These are phyloP conservation scores for Australoheros scitulus DNA, from an alignment of 2,113 vertebrate genomes.

Conservation along the genomic window DNA sequence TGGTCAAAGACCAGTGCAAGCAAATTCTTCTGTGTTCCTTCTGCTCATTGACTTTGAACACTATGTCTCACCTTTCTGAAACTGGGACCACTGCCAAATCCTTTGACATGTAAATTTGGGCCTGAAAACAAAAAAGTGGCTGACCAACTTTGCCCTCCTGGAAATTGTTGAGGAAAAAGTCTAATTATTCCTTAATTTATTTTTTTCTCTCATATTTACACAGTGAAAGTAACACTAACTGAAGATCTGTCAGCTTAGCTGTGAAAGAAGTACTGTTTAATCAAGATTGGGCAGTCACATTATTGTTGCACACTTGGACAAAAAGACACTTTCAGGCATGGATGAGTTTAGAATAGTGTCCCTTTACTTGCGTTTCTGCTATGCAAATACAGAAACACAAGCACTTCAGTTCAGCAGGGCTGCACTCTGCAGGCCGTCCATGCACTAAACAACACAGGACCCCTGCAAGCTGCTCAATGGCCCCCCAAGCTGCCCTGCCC, in stretches of 20 bases:
- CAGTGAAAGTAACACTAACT: not conserved
- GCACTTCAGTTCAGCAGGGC: too few relatives aligned
- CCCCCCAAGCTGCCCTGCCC: too few relatives aligned
- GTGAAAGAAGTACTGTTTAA: not conserved
- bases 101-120: constrained; percentile 57
- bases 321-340: too few relatives aligned
- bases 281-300: too few relatives aligned
- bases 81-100: constrained; percentile 37
- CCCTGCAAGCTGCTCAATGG: too few relatives aligned
- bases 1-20: not conserved
- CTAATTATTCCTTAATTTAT: constrained; percentile 20
- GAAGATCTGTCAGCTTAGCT: not conserved
- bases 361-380: too few relatives aligned
- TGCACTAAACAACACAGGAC: too few relatives aligned
- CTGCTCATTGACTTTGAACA: constrained; percentile 2
- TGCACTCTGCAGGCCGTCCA: too few relatives aligned
- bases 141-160: constrained; percentile 7
- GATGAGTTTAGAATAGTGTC: too few relatives aligned
- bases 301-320: too few relatives aligned
- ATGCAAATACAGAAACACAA: too few relatives aligned
- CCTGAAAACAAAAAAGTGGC: constrained; percentile 38
- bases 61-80: constrained; percentile 14
- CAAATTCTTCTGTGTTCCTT: constrained; percentile 4
- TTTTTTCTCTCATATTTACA: not conserved
- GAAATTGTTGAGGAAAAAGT: constrained; percentile 41